Conservation (phyloP, 2,888 invertebrate species). For the Eristalinus aeneus region DNA sequence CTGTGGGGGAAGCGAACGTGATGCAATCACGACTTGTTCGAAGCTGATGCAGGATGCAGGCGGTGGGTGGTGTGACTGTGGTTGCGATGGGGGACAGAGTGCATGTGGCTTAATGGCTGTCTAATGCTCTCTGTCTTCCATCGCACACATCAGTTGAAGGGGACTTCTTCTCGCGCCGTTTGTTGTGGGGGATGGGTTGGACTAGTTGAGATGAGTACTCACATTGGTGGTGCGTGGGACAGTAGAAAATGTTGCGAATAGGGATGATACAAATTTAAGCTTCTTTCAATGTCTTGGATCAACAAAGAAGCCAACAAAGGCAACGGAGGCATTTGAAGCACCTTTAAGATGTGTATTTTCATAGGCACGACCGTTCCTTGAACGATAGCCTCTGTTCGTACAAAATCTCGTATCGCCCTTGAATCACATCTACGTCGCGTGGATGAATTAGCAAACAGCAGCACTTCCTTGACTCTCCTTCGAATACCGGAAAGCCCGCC, state of each 20-base stretch:
- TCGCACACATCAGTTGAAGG: background rate
- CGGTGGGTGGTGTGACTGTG: background rate
- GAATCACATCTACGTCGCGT: background rate
- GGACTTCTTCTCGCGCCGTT: background rate
- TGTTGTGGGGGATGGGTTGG: background rate
- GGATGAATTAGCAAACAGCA: background rate
- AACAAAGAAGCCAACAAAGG: too few relatives aligned
- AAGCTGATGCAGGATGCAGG: background rate
- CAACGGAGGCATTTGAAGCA: too few relatives aligned
- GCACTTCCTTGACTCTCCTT: background rate
- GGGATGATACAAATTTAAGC: too few relatives aligned
- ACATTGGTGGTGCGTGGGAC: too few relatives aligned
- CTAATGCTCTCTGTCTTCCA: too few relatives aligned
- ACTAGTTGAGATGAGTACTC: background rate
- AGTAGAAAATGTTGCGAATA: background rate
- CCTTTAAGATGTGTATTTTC: too few relatives aligned
- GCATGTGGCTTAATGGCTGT: background rate
- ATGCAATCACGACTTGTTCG: conserved; percentile 64
- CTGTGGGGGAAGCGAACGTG: conserved; percentile 37
- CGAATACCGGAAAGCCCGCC: background rate
- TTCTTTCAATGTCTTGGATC: too few relatives aligned
- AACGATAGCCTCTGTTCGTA: too few relatives aligned
- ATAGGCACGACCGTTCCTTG: too few relatives aligned
- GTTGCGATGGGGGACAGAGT: background rate
- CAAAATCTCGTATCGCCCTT: too few relatives aligned